Percentiles rank a stretch among this genome's conserved stretches.
phyloP scores from a whole-genome alignment of 2,888 invertebrate genomes.

The Acronicta leporina region DNA sequence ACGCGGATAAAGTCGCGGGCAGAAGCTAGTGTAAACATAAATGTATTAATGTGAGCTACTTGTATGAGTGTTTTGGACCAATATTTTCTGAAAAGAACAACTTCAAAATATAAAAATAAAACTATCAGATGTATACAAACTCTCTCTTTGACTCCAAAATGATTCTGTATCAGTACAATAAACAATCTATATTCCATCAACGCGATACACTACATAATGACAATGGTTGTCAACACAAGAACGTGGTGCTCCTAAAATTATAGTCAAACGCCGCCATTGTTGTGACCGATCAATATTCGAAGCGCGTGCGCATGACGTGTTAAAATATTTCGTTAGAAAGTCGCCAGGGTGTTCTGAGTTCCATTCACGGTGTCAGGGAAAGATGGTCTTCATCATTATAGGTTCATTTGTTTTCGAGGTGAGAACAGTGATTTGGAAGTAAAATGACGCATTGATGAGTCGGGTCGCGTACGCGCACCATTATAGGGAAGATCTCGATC shows the following conservation, averaged over 20 bases:
- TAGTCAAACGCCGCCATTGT: slow-evolving; percentile 72
- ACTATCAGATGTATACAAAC: neutral
- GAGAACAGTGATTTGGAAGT: slow-evolving; percentile 59
- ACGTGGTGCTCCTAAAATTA: slow-evolving; percentile 74
- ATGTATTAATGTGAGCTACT: no score
- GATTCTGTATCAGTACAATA: slow-evolving; percentile 16
- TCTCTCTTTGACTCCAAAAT: slow-evolving; percentile 1
- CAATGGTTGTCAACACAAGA: slow-evolving; percentile 51
- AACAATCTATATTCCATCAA: slow-evolving; percentile 47
- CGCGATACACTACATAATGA: slow-evolving; percentile 51
- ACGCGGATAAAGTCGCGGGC: no score
- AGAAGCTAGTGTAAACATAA: no score
- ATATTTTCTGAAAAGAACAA: no score
- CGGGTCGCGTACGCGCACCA: slow-evolving; percentile 25
- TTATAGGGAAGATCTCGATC: slow-evolving; percentile 24
- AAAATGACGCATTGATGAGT: slow-evolving; percentile 50
- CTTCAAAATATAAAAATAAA: neutral
- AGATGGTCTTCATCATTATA: slow-evolving; percentile 52
- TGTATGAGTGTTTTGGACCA: no score
- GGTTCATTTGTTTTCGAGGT: slow-evolving; percentile 52
- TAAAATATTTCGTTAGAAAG: slow-evolving; percentile 87
- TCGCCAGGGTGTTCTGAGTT: slow-evolving; percentile 67
- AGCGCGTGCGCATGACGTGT: slow-evolving; percentile 67
- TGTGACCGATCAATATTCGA: slow-evolving; percentile 75
- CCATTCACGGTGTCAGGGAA: slow-evolving; percentile 59